phyloP scores from a whole-genome alignment of 2,113 vertebrate species.

The Dermatemys mawii region DNA sequence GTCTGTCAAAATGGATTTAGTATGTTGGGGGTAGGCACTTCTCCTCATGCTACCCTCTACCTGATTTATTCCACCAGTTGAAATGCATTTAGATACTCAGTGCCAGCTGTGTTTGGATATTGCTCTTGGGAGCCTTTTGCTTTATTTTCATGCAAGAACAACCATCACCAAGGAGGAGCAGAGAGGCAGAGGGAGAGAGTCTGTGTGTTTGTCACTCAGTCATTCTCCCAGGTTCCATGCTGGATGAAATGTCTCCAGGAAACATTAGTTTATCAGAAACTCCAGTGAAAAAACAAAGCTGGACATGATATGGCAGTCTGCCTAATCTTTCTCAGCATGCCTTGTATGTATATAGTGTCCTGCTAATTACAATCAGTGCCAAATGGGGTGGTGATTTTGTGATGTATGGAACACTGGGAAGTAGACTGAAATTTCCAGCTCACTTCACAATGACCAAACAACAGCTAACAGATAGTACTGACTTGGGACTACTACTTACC shows the following conservation, averaged over 20 bases:
- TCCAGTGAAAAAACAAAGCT: not conserved
- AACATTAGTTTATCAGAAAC: too few relatives aligned
- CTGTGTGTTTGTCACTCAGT: too few relatives aligned
- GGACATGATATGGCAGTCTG: not conserved
- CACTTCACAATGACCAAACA: not conserved
- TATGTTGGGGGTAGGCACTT: not conserved
- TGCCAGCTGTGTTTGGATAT: not conserved
- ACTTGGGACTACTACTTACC: not conserved
- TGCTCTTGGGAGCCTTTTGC: not conserved
- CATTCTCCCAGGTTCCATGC: too few relatives aligned
- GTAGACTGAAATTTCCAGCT: accelerated
- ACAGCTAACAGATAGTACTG: accelerated
- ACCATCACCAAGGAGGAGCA: too few relatives aligned
- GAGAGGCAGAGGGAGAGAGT: too few relatives aligned
- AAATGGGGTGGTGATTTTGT: accelerated
- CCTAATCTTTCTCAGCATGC: not conserved
- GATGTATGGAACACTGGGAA: not conserved
- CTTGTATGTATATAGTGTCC: accelerated
- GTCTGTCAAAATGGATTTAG: not conserved
- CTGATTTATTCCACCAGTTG: not conserved
- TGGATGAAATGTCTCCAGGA: too few relatives aligned
- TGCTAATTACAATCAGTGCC: accelerated
- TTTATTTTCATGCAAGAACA: too few relatives aligned
- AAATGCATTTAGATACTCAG: not conserved
- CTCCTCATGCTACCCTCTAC: not conserved